Percentiles rank a stretch among this genome's conserved stretches.
Evolutionary conservation across 2,888 invertebrate genomes (phyloP).

Genomic region (Ctena decussata): DNA sequence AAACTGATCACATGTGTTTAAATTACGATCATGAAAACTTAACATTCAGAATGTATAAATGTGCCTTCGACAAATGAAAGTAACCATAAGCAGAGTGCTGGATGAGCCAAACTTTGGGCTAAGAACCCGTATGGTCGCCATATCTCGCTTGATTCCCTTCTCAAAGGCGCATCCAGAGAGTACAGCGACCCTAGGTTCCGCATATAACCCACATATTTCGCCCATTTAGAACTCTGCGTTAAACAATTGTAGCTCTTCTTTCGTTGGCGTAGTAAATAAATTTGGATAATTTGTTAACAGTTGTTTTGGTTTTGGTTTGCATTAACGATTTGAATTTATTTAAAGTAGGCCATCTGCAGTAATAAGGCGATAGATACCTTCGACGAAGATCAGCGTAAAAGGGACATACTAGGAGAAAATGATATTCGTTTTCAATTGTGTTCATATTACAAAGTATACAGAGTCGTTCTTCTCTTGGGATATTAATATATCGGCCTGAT

Average conservation of each 20-base stretch:
- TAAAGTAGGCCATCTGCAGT: not conserved
- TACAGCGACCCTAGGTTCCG: too few species aligned
- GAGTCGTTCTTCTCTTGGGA: not conserved
- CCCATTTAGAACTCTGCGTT: too few species aligned
- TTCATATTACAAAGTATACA: not conserved
- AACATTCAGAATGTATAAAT: too few species aligned
- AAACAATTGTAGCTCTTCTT: not conserved
- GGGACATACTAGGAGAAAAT: not conserved
- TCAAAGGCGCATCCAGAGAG: too few species aligned
- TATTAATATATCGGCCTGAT: not conserved
- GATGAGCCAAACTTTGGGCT: too few species aligned
- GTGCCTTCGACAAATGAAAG: too few species aligned
- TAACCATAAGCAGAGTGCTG: too few species aligned
- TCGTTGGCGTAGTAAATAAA: not conserved
- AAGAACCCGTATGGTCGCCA: not conserved
- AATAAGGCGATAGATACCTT: not conserved
- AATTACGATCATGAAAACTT: too few species aligned
- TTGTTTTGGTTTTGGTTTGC: not conserved
- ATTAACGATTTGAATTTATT: not conserved
- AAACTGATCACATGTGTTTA: not conserved
- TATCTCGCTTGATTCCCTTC: not conserved
- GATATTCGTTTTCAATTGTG: not conserved
- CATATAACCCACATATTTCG: too few species aligned
- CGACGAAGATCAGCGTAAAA: not conserved
- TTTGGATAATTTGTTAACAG: not conserved